A percentile compares a stretch with the other conserved stretches of the same genome.
Conservation (phyloP, 2,797 vertebrate species). For the Anas georgica region DNA sequence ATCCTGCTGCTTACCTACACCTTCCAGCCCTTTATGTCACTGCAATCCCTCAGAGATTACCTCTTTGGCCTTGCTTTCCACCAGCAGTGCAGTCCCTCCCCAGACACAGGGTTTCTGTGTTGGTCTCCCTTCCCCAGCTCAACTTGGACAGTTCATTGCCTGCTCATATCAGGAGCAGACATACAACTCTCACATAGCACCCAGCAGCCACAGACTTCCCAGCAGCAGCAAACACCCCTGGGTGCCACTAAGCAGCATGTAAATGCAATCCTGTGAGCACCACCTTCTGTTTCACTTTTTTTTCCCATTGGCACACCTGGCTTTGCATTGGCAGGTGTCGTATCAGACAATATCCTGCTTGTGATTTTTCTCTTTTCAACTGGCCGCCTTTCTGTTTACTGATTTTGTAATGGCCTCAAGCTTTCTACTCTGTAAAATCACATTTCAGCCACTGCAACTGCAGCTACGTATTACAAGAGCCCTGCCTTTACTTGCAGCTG, state of each 20-base stretch:
- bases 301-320: neutral
- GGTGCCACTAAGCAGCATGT: neutral
- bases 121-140: neutral
- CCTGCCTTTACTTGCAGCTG: neutral
- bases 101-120: fast-evolving
- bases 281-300: neutral
- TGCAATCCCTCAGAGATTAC: neutral
- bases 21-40: neutral
- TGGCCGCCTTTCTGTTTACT: neutral
- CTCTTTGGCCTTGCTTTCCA: neutral
- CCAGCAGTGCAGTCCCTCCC: neutral
- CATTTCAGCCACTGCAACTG: neutral
- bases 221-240: neutral
- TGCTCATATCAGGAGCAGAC: neutral
- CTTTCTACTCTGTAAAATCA: neutral
- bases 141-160: neutral
- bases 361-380: neutral
- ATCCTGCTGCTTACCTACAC: too few relatives aligned
- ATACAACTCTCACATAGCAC: neutral
- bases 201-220: neutral
- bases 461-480: neutral
- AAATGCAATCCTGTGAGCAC: neutral
- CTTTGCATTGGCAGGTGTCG: neutral
- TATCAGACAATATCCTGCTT: neutral
- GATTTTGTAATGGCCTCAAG: neutral